These are phyloP conservation scores for Osedax frankpressi DNA, from an alignment of 2,888 invertebrate genomes.

Conservation along the genomic window DNA sequence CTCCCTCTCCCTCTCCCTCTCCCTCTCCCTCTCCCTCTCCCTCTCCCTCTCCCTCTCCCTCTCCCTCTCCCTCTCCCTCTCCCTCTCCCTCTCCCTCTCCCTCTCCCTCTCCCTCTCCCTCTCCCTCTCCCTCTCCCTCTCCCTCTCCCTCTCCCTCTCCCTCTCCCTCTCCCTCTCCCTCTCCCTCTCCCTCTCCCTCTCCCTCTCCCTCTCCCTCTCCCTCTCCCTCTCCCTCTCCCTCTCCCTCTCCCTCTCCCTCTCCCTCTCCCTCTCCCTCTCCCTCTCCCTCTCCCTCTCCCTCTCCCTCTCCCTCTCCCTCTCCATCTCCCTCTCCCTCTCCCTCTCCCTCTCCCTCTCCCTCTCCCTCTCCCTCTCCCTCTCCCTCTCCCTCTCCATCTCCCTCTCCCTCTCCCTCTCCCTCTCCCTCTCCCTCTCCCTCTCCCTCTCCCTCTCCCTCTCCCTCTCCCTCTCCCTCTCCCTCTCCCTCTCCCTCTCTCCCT, in stretches of 20 bases:
- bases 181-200: background rate
- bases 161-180: too few species aligned
- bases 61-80: background rate
- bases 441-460: background rate
- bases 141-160: background rate
- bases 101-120: background rate
- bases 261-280: background rate
- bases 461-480: background rate
- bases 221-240: background rate
- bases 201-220: background rate
- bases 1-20: constrained; percentile 13
- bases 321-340: background rate
- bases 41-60: background rate
- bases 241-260: background rate
- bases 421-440: background rate
- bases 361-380: background rate
- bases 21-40: background rate
- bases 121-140: background rate
- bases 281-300: background rate
- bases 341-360: background rate
- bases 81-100: background rate
- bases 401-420: background rate
- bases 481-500: background rate
- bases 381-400: background rate
- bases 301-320: background rate